Conservation (phyloP, 2,797 vertebrate species). For the Cyclura pinguis region DNA sequence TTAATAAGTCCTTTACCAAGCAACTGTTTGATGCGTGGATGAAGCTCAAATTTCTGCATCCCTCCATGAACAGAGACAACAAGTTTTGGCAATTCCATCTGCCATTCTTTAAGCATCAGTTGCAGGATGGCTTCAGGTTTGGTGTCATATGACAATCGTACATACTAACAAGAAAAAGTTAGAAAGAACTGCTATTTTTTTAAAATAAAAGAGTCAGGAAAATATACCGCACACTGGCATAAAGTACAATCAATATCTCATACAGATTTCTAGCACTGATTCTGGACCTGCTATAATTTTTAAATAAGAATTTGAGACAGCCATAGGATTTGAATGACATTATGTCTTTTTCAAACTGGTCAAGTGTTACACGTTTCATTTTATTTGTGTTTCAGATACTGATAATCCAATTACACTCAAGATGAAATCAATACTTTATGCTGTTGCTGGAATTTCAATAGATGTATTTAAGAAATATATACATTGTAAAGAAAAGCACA, state of each 20-base stretch:
- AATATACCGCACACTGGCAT: background rate
- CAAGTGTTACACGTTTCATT: background rate
- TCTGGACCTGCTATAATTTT: background rate
- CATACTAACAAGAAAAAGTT: slow-evolving; percentile 85
- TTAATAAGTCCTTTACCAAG: slow-evolving; percentile 98
- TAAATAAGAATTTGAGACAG: background rate
- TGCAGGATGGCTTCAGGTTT: slow-evolving; percentile 93
- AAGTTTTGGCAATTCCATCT: slow-evolving; percentile 99
- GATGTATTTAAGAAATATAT: background rate
- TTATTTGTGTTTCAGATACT: background rate
- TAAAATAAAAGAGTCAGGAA: slow-evolving; percentile 29
- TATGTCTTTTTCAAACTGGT: background rate
- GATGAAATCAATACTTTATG: too few species aligned
- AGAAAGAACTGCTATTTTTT: slow-evolving; percentile 32
- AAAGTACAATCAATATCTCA: background rate
- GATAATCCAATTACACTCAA: background rate
- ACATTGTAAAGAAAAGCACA: background rate
- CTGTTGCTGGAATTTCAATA: background rate
- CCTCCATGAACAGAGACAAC: slow-evolving; percentile 98
- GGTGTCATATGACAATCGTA: slow-evolving; percentile 92
- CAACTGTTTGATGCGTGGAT: slow-evolving; percentile 96
- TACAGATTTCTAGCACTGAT: background rate
- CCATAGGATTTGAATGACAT: background rate
- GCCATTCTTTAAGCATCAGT: slow-evolving; percentile 98
- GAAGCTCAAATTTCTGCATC: slow-evolving; percentile 98